Evolutionary conservation across 2,113 vertebrate species (phyloP).

Genomic region (human (Homo sapiens)): DNA sequence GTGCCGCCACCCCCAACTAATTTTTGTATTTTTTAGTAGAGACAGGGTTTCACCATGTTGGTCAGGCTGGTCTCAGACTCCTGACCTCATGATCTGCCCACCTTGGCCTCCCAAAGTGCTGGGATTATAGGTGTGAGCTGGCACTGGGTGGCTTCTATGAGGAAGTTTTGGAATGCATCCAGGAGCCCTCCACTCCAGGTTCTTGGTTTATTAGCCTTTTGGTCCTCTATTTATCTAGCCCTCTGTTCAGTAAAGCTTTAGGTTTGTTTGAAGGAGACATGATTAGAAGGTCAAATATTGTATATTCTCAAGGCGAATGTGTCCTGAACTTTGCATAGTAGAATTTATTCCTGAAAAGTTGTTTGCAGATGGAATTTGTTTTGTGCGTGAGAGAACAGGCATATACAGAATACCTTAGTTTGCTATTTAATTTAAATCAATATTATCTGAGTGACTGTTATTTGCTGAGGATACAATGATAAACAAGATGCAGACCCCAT

Average conservation of each 20-base stretch:
- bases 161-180: neutral
- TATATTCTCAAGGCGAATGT: neutral
- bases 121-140: no score
- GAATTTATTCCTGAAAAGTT: conserved; percentile 31
- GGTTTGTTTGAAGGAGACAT: neutral
- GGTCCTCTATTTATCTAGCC: neutral
- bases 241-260: neutral
- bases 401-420: conserved; percentile 5
- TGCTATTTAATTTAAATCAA: conserved; percentile 34
- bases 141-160: neutral
- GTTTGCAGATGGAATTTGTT: conserved; percentile 11
- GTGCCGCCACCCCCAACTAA: no score
- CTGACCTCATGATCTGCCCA: no score
- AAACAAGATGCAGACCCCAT: neutral
- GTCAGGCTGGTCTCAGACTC: no score
- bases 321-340: conserved; percentile 20
- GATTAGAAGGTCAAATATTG: conserved; percentile 24
- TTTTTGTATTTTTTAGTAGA: no score
- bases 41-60: no score
- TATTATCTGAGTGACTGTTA: neutral
- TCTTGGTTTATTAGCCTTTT: neutral
- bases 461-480: neutral
- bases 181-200: neutral
- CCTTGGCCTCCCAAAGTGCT: no score
- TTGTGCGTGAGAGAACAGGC: neutral